Base-by-base conservation (phyloP, 2,797 vertebrate species). In the Eulemur coronatus region DNA sequence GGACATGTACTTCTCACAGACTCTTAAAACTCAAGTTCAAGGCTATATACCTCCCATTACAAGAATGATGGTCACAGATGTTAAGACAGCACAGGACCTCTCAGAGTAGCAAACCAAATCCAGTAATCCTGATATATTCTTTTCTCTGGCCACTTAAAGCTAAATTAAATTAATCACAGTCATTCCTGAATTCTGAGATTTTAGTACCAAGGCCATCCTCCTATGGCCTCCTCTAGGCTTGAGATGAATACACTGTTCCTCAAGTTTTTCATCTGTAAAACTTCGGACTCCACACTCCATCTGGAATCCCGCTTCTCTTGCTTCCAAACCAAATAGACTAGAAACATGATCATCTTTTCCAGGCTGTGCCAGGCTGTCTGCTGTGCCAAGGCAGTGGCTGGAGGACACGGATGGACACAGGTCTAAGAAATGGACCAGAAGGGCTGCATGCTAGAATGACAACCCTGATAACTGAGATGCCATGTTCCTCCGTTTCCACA, bases 321-420 rank as follows among this genome's bases (percentile, higher is more conserved):
- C 57, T 95, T 94, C 48, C 76, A 96, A 90, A 92, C 92, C 90
- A 97, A 92, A 59, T 46, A 50, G 48, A 55, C 73, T 79, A 82
- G 63, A 88, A 92, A 55, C 30, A 69, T 1, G 43, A 75, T 76
- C n/a, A 22, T 63, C 72, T 78, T 94, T 97, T 89, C 55, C 57
- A 89, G 63, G 61, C 15, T 94, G 50, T 41, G 8, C 70, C 78
- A 48, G 22, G n/a, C 30, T 84, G 26, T 91, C 61, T 88, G 67
- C 57, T 82, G 67, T 59, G 63, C 65, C 63, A 75, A 89, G 22
- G 69, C 70, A 70, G 41, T 95, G 89, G 38, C 65, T 72, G 20
- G 63, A 33, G 57, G 11, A 89, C 33, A 48, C 9, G 11, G 76
- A 72, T 79, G 46, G 50, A 38, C 52, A 38, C 15, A 82, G 10